Conservation (phyloP, 2,797 vertebrate species). For the Sphenodon punctatus region DNA sequence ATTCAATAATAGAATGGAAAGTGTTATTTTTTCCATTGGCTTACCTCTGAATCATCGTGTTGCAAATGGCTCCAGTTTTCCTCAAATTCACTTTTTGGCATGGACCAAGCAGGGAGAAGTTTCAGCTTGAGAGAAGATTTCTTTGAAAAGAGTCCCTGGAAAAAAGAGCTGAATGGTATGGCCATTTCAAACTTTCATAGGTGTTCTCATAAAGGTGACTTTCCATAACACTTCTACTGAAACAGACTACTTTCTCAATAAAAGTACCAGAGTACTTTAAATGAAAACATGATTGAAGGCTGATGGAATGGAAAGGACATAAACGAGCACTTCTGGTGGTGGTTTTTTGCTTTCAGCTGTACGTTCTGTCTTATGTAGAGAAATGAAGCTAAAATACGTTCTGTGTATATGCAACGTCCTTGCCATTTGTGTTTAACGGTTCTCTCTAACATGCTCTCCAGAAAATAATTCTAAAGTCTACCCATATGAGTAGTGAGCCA, state of each 20-base stretch:
- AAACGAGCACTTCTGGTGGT: background rate
- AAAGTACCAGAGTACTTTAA: background rate
- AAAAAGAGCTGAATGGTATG: background rate
- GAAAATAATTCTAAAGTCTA: too few species aligned
- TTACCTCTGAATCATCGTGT: background rate
- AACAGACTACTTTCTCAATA: background rate
- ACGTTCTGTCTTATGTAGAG: background rate
- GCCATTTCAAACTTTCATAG: too few species aligned
- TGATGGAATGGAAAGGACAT: fast-evolving
- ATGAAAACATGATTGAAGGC: background rate
- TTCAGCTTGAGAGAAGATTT: background rate
- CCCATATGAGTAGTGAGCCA: too few species aligned
- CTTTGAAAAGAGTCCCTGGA: background rate
- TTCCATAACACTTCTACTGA: background rate
- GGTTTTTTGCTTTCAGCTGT: background rate
- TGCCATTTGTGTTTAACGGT: background rate
- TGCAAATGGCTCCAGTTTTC: background rate
- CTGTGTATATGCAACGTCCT: background rate
- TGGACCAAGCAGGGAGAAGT: background rate
- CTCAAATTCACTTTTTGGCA: background rate
- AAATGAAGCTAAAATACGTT: background rate
- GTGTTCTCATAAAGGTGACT: fast-evolving
- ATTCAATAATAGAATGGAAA: background rate
- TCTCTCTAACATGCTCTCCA: background rate
- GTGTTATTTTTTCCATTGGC: background rate